phyloP scores from a whole-genome alignment of 2,113 vertebrate genomes.

The Pygoscelis antarcticus region DNA sequence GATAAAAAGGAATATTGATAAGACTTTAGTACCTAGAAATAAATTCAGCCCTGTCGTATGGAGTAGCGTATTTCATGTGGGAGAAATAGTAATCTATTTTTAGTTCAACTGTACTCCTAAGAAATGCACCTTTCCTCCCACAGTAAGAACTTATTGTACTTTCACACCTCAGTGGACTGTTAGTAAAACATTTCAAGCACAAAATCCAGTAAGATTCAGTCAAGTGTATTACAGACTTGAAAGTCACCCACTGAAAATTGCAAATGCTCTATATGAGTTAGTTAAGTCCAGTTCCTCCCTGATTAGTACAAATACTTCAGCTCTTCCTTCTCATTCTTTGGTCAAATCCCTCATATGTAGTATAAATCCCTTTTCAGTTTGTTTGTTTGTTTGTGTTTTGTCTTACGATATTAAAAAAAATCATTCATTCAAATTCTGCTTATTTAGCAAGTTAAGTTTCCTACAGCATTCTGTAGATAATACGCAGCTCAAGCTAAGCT shows the following conservation, averaged over 20 bases:
- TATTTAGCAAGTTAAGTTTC: not conserved
- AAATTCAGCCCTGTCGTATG: not conserved
- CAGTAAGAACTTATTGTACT: not conserved
- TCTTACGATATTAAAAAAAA: not conserved
- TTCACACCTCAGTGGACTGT: slow-evolving; percentile 21
- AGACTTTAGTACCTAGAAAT: not conserved
- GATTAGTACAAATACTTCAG: not conserved
- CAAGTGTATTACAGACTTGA: not conserved
- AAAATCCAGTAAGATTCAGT: slow-evolving; percentile 19
- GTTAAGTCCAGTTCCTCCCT: not conserved
- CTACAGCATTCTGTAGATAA: not conserved
- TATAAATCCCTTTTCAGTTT: not conserved
- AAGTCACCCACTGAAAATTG: not conserved
- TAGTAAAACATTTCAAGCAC: slow-evolving; percentile 34
- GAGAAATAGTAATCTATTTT: slow-evolving; percentile 19
- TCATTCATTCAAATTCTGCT: not conserved
- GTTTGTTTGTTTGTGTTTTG: not conserved
- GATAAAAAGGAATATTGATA: not conserved
- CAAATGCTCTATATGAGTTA: not conserved
- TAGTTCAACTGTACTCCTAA: not conserved
- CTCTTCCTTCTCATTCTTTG: not conserved
- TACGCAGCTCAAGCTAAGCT: not conserved
- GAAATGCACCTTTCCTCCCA: slow-evolving; percentile 13
- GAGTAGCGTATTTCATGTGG: not conserved
- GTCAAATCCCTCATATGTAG: not conserved